These are phyloP conservation scores for Hymenochirus boettgeri DNA, from an alignment of 2,113 vertebrate species.

Conservation along the genomic window DNA sequence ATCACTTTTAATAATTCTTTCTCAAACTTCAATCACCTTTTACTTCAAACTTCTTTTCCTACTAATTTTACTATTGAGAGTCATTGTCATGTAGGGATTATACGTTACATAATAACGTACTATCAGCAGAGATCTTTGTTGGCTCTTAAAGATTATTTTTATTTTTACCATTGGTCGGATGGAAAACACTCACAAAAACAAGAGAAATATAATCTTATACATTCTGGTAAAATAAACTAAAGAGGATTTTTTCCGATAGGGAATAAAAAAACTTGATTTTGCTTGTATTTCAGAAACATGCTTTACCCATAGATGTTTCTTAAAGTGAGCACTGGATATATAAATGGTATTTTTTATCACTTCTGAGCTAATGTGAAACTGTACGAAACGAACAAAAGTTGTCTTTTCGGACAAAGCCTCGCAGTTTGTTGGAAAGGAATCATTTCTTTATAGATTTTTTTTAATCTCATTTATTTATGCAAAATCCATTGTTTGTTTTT, in stretches of 20 bases:
- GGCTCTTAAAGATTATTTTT: constrained; percentile 43
- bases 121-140: constrained; percentile 52
- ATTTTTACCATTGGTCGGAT: constrained; percentile 75
- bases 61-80: no score
- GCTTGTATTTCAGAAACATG: constrained; percentile 74
- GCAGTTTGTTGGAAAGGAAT: constrained; percentile 90
- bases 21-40: no score
- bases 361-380: constrained; percentile 99
- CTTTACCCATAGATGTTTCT: constrained; percentile 89
- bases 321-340: constrained; percentile 99
- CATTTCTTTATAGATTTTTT: constrained; percentile 85
- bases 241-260: constrained; percentile 88
- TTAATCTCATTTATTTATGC: constrained; percentile 99
- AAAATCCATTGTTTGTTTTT: constrained; percentile 87
- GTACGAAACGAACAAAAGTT: constrained; percentile 90
- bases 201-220: constrained; percentile 41
- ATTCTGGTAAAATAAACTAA: constrained; percentile 84
- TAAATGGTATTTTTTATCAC: constrained; percentile 99
- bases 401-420: constrained; percentile 87
- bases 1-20: no score
- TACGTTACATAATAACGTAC: constrained; percentile 37
- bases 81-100: no score
- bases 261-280: constrained; percentile 99
- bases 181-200: constrained; percentile 73
- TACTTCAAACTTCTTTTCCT: no score